These are phyloP conservation scores for Malurus leucopterus DNA, from an alignment of 2,797 vertebrate genomes.

Conservation along the genomic window DNA sequence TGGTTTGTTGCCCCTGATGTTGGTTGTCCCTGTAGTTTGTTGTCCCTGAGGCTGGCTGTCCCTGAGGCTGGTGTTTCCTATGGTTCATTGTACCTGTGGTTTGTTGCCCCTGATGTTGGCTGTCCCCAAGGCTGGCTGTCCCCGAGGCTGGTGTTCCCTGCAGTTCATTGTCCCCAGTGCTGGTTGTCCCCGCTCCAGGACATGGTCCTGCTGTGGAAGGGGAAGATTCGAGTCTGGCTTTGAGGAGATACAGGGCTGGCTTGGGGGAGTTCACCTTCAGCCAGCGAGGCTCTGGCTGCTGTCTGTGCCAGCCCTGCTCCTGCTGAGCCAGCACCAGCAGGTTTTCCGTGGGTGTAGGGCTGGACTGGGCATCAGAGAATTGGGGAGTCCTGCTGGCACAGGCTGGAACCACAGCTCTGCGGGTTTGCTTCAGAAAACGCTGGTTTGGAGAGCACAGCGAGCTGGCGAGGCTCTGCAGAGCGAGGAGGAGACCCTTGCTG, in stretches of 20 bases:
- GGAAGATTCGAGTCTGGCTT: fast-evolving
- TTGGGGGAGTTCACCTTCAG: background rate
- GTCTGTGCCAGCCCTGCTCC: background rate
- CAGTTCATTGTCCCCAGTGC: background rate
- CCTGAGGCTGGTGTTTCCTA: too few species aligned
- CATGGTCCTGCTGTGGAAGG: background rate
- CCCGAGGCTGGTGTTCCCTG: background rate
- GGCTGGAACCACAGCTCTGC: fast-evolving
- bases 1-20: too few species aligned
- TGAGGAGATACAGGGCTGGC: background rate
- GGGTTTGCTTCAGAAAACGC: background rate
- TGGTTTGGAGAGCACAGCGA: fast-evolving
- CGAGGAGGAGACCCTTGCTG: background rate
- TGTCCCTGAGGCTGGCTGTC: too few species aligned
- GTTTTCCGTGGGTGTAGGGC: background rate
- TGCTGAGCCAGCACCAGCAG: background rate
- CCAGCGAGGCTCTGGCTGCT: too few species aligned
- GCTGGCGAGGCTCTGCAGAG: background rate
- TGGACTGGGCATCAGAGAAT: fast-evolving
- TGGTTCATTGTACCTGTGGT: background rate
- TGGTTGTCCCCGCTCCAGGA: background rate
- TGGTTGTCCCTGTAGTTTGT: background rate
- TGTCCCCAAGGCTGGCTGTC: background rate
- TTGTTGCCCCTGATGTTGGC: background rate
- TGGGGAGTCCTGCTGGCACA: background rate